phyloP scores from a whole-genome alignment of 1,140 invertebrate genomes.

The Orius laevigatus region DNA sequence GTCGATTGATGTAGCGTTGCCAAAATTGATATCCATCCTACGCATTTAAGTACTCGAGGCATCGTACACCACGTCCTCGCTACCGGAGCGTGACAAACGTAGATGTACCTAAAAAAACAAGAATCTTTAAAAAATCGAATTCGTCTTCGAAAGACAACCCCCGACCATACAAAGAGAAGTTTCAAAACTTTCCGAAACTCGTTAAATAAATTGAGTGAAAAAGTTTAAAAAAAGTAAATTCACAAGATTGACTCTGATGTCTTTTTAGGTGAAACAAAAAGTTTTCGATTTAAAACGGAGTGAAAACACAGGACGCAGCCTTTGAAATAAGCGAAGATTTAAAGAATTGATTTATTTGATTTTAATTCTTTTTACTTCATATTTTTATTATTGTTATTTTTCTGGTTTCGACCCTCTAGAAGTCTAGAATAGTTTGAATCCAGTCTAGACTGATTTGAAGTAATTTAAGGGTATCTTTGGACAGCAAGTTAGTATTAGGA shows the following conservation, averaged over 20 bases:
- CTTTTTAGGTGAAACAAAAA: too few species aligned
- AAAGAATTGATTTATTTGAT: background rate
- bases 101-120: constrained; percentile 46
- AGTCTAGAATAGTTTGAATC: background rate
- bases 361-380: background rate
- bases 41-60: constrained; percentile 57
- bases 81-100: constrained; percentile 74
- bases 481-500: background rate
- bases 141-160: background rate
- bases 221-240: too few species aligned
- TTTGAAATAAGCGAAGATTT: background rate
- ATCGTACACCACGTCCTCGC: constrained; percentile 77
- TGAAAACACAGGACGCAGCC: too few species aligned
- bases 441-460: background rate
- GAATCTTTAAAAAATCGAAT: background rate
- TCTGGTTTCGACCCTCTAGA: background rate
- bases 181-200: background rate
- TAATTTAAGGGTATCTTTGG: background rate
- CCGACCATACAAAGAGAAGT: background rate
- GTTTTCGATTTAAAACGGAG: too few species aligned
- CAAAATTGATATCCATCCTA: constrained; percentile 52
- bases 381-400: background rate
- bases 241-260: too few species aligned
- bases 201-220: too few species aligned
- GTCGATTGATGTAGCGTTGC: constrained; percentile 64